Base-by-base conservation (phyloP, 2,888 invertebrate species). In the Latrodectus hesperus region DNA sequence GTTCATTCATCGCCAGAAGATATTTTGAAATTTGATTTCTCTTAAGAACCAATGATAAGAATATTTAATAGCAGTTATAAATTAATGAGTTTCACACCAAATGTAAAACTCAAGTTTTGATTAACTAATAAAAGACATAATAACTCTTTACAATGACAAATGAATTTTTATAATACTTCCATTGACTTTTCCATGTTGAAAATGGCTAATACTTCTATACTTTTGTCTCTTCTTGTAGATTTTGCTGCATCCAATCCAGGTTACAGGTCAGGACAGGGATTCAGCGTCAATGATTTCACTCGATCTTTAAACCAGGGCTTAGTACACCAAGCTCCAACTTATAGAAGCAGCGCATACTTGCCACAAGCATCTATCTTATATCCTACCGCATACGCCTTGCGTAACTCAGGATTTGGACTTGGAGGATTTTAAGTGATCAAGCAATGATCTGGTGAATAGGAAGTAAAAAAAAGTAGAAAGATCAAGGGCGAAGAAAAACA, bases 251-350 rank as follows among this genome's bases (percentile, higher is more conserved):
- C 81, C 53, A 26, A 26, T 26, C 86, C 86, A 55, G 77, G 81
- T 9, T 77, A 53, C 68, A 49, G 86, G 72, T 87, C 86, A 12
- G 86, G 83, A 9, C 88, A 82, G 38, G 73, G 74, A 17, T 83
- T 83, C 79, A 88, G 83, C 53, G 71, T 88, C 79, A 88, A 88
- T 53, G 88, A 83, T 1, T 88, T 88, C 64, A 88, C 88, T 52
- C 22, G 88, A 22, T 73, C 74, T 53, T 67, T 88, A 22, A 88
- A 88, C 65, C 88, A 88, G 14, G 78, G 78, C 17, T 75, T 85
- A 80, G 82, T 64, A 2, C 76, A 60, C 68, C 77, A 74, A 26
- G 74, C 26, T 6, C 88, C 88, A n/a, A 53, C 88, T 10, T 82
- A 79, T 51, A 74, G 88, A 49, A 80, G 52, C 72, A 84, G 49